Evolutionary conservation across 2,888 invertebrate species (phyloP).

Genomic region (Cheilosia soror): DNA sequence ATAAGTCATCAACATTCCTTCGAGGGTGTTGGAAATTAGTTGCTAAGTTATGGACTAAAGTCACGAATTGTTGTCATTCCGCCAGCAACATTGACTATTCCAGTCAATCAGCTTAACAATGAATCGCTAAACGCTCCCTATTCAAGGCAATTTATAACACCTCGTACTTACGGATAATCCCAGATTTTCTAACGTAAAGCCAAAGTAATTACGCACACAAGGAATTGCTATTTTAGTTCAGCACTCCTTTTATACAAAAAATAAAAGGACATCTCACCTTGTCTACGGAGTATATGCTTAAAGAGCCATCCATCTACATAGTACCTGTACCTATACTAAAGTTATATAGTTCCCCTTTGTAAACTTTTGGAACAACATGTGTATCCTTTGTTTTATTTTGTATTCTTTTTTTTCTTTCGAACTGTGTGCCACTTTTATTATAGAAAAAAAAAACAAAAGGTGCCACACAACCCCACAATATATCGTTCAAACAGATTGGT

Average conservation of each 20-base stretch:
- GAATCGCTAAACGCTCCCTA: constrained; percentile 53
- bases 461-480: constrained; percentile 47
- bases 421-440: constrained; percentile 60
- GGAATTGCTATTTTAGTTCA: constrained; percentile 15
- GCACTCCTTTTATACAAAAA: constrained; percentile 12
- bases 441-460: constrained; percentile 42
- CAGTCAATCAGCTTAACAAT: constrained; percentile 43
- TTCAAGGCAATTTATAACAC: constrained; percentile 60
- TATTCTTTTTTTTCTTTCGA: constrained; percentile 27
- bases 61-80: constrained; percentile 57
- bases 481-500: constrained; percentile 45
- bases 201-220: constrained; percentile 71
- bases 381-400: constrained; percentile 4
- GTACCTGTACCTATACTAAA: too few relatives aligned
- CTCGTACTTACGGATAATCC: constrained; percentile 61
- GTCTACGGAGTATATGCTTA: constrained; percentile 23
- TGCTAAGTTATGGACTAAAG: constrained; percentile 64
- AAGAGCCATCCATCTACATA: constrained; percentile 60
- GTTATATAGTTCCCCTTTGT: constrained; percentile 21
- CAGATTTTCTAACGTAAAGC: constrained; percentile 57
- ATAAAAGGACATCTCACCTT: constrained; percentile 28
- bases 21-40: constrained; percentile 66
- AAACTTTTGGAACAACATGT: constrained; percentile 49
- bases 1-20: constrained; percentile 71
- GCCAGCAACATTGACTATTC: constrained; percentile 36